These are phyloP conservation scores for Drosophila nasuta DNA, from an alignment of 1,140 invertebrate genomes.

Conservation along the genomic window DNA sequence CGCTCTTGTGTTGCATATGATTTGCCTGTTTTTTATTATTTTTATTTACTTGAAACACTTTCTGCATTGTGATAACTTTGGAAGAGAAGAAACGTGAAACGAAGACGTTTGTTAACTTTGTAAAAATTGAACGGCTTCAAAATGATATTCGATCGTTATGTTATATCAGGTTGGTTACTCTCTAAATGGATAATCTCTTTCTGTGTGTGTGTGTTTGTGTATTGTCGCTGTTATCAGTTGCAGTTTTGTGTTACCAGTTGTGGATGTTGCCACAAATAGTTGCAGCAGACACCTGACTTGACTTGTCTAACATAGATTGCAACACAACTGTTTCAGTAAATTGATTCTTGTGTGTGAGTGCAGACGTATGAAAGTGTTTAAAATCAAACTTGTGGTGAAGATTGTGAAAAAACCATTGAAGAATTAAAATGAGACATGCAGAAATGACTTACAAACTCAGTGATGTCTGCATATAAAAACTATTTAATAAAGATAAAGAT, in stretches of 20 bases:
- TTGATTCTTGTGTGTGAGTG: constrained; percentile 23
- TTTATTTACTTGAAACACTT: constrained; percentile 21
- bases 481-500: too few relatives aligned
- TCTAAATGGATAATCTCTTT: constrained; percentile 6
- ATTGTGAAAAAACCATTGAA: not conserved
- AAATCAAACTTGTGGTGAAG: not conserved
- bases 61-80: constrained; percentile 61
- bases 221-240: not conserved
- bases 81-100: constrained; percentile 37
- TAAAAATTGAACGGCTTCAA: not conserved
- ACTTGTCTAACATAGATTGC: not conserved
- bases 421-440: too few relatives aligned
- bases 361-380: constrained; percentile 20
- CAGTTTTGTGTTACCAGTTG: constrained; percentile 8
- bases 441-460: too few relatives aligned
- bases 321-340: constrained; percentile 26
- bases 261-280: too few relatives aligned
- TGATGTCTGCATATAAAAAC: too few relatives aligned
- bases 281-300: not conserved
- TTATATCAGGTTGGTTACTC: constrained; percentile 78
- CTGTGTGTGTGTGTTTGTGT: constrained; percentile 23
- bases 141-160: constrained; percentile 82
- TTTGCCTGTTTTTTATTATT: constrained; percentile 18
- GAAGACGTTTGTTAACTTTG: too few relatives aligned
- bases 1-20: constrained; percentile 35